Evolutionary conservation across 2,888 invertebrate species (phyloP), one percentile per base, ranked within the genome.

Genomic region (Volucella zonaria): DNA sequence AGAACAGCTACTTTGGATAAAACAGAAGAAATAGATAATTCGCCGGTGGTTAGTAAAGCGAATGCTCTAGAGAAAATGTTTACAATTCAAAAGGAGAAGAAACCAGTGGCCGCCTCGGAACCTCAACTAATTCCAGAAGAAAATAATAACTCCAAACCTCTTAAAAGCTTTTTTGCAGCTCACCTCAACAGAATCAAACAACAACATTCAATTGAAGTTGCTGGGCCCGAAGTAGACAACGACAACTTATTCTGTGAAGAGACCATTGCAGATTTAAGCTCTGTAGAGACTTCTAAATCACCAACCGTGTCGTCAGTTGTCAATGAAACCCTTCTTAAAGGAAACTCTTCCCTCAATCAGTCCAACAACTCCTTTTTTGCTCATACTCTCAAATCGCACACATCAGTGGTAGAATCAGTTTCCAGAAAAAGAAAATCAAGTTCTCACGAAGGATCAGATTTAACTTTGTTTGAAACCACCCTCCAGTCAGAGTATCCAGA

Each of bases 401-500:
- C 77, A 4, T 14, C 66, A 14, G 4, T 2, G 12, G 4, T 2
- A 11, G 11, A 12, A 8, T 11, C 52, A 1, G 61, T 54, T 18
- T 10, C 54, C 11, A 15, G 52, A 1, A 86, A 86, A 2, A 61
- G 81, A 54, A 77, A 74, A 73, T 64, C 68, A 1, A 18, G 40
- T 0, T 78, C 81, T 4, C 68, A 68, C 6, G 61, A 64, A 14
- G 3, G 1, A 42, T 9, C 23, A 3, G 1, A n/a, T 12, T 8
- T n/a, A 2, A 23, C 49, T 11, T 4, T 18, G 8, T 14, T 12
- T 3, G 18, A 73, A n/a, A 15, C 4, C 3, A 1, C 42, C 40
- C 91, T 89, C 75, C 87, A 78, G 12, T 68, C 73, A 3, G 88
- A 85, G 1, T 92, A 92, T 79, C 91, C 88, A 0, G 92, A 92